These are phyloP conservation scores for Congeria kusceri DNA, from an alignment of 2,888 invertebrate species.

Conservation along the genomic window DNA sequence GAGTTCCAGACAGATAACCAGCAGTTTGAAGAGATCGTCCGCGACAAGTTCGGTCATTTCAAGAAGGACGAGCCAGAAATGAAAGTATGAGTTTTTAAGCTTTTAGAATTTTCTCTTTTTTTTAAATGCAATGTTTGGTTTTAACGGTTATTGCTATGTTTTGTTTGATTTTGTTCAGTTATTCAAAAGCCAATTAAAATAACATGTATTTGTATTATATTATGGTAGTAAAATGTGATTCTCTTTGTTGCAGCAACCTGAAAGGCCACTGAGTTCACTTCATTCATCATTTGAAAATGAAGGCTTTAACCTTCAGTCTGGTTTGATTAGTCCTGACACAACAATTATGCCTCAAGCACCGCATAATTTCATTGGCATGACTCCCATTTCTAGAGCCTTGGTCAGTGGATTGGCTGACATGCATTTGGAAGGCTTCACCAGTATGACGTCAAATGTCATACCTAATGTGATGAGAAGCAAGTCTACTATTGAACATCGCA, in stretches of 20 bases:
- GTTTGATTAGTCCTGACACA: slow-evolving; percentile 78
- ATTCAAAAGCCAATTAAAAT: too few species aligned
- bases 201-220: background rate
- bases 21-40: slow-evolving; percentile 91
- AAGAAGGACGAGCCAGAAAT: slow-evolving; percentile 69
- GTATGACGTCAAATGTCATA: slow-evolving; percentile 24
- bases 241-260: slow-evolving; percentile 46
- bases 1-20: slow-evolving; percentile 92
- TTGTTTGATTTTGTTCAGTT: too few species aligned
- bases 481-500: slow-evolving; percentile 52
- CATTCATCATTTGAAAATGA: slow-evolving; percentile 85
- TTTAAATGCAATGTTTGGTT: too few species aligned
- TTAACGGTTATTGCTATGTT: too few species aligned
- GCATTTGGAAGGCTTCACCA: slow-evolving; percentile 33
- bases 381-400: slow-evolving; percentile 67
- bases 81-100: slow-evolving; percentile 64
- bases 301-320: slow-evolving; percentile 80
- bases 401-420: slow-evolving; percentile 36
- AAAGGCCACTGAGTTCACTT: slow-evolving; percentile 70
- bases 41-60: slow-evolving; percentile 85
- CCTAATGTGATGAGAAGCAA: slow-evolving; percentile 42
- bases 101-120: too few species aligned
- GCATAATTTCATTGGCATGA: slow-evolving; percentile 66
- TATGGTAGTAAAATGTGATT: background rate
- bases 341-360: slow-evolving; percentile 72